A percentile compares a stretch with the other conserved stretches of the same genome.
Conservation (phyloP, 2,888 invertebrate species). For the Gymnosoma rotundatum region DNA sequence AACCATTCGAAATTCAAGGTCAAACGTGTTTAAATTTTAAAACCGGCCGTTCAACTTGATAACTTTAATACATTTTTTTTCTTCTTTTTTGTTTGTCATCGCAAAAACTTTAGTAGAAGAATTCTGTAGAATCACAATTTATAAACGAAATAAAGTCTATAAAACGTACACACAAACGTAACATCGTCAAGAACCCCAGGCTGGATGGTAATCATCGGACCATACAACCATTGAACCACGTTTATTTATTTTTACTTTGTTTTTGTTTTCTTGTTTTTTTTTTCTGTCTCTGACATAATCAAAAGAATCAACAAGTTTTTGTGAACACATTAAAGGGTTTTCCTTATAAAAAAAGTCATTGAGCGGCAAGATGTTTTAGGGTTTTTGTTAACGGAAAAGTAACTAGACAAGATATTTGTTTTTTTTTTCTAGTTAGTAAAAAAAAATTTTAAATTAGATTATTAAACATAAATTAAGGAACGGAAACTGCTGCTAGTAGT, state of each 20-base stretch:
- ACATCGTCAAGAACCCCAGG: slow-evolving; percentile 45
- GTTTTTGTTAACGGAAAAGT: too few species aligned
- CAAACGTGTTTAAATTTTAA: slow-evolving; percentile 69
- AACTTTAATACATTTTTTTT: slow-evolving; percentile 62
- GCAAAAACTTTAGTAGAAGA: slow-evolving; percentile 23
- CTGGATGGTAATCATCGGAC: slow-evolving; percentile 54
- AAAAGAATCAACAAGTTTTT: background rate
- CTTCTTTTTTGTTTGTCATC: slow-evolving; percentile 30
- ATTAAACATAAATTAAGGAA: too few species aligned
- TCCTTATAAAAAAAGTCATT: background rate
- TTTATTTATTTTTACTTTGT: slow-evolving; percentile 15
- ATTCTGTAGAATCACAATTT: slow-evolving; percentile 32
- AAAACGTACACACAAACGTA: slow-evolving; percentile 16
- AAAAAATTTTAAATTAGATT: too few species aligned
- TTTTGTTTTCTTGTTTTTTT: slow-evolving; percentile 3
- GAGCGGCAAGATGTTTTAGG: background rate
- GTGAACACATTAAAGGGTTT: background rate
- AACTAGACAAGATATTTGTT: too few species aligned
- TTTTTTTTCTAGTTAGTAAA: too few species aligned
- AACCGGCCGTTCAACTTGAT: slow-evolving; percentile 71
- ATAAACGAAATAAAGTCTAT: background rate
- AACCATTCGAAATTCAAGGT: slow-evolving; percentile 66
- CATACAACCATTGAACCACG: slow-evolving; percentile 54
- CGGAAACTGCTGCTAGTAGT: too few species aligned
- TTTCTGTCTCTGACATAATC: background rate